Conservation (phyloP, 1,140 invertebrate species). For the Steinernema khuongi region DNA sequence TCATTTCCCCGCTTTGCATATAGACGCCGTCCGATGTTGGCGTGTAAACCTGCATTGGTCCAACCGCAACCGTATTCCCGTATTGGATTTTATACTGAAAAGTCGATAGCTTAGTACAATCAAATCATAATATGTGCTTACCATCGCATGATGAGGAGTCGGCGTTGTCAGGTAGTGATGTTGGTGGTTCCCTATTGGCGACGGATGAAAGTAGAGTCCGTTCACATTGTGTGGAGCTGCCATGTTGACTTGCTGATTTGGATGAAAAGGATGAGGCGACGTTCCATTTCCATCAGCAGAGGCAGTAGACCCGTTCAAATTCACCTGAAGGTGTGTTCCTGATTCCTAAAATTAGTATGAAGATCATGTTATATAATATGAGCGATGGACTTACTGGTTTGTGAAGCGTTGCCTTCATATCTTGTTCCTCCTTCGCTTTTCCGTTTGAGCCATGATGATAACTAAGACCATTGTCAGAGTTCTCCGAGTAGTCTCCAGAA, state of each 20-base stretch:
- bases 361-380: too few species aligned
- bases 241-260: background rate
- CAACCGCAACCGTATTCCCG: constrained; percentile 12
- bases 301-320: constrained; percentile 1
- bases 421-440: constrained; percentile 10
- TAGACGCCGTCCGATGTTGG: background rate
- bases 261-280: background rate
- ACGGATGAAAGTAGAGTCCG: constrained; percentile 17
- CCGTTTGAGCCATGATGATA: constrained; percentile 5
- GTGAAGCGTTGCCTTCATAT: background rate
- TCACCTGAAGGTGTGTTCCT: constrained; percentile 9
- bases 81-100: constrained; percentile 14
- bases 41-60: constrained; percentile 5
- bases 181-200: constrained; percentile 11
- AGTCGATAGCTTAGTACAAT: background rate
- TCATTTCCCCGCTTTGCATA: background rate
- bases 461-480: constrained; percentile 17
- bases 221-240: constrained; percentile 25
- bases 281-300: constrained; percentile 7
- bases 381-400: constrained; percentile 12
- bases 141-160: background rate
- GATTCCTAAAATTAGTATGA: too few species aligned
- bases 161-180: background rate
- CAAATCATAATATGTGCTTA: background rate
- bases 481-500: constrained; percentile 20